Evolutionary conservation across 2,888 invertebrate genomes (phyloP), one percentile per base, ranked within the genome.

Genomic region (Argyra leucocephala): DNA sequence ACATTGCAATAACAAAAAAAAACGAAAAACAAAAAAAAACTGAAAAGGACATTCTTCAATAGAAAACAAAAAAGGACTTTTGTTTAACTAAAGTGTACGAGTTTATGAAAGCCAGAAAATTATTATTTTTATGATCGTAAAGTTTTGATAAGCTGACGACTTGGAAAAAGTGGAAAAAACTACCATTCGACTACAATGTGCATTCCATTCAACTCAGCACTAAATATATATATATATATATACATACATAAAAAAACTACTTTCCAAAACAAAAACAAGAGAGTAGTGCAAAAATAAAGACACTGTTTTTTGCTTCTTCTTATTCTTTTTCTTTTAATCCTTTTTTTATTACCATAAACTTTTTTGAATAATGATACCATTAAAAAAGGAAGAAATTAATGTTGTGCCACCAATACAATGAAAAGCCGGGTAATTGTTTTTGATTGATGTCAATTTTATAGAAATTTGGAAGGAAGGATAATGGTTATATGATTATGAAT

Each of bases 241-340:
- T 10, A 31, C 12, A 26, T 31, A 31, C 7, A n/a, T 15, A 18
- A 48, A 48, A 48, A 15, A n/a, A 48, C 12, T 15, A 48, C 12
- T 48, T 48, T 5, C 15, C 9, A 48, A 12, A 48, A 48, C 18
- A 48, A 18, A 9, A 48, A 3, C 31, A 48, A 48, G 31, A 31
- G 10, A 31, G 31, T 7, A 31, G n/a, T n/a, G n/a, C n/a, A n/a
- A n/a, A n/a, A 31, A 31, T 31, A 31, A 31, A 31, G 31, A n/a
- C n/a, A n/a, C n/a, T n/a, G n/a, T n/a, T n/a, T n/a, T n/a, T n/a
- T n/a, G n/a, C n/a, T n/a, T n/a, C n/a, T n/a, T n/a, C n/a, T n/a
- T n/a, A n/a, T 31, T 31, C 48, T 48, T 48, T 48, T 48, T 12
- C 48, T 48, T 48, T 48, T 48, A 48, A 48, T 48, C 48, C 48